A percentile compares a stretch with the other conserved stretches of the same genome.
Evolutionary conservation across 2,797 vertebrate species (phyloP).

Genomic region (Scolopax rusticola): DNA sequence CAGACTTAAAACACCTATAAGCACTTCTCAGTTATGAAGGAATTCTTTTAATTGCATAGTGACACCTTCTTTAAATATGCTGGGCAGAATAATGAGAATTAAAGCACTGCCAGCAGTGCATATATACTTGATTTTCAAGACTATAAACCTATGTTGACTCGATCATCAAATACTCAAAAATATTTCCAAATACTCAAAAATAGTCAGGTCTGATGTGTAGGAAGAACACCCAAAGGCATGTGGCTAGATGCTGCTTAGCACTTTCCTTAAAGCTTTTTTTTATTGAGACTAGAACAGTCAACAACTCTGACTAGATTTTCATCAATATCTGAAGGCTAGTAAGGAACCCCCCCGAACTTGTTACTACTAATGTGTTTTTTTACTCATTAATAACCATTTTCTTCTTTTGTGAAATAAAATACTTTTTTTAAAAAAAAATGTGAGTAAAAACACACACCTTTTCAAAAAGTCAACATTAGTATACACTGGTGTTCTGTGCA

Average conservation of each 20-base stretch:
- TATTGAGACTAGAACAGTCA: background rate
- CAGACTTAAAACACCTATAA: background rate
- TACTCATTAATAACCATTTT: background rate
- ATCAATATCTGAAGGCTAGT: background rate
- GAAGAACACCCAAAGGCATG: background rate
- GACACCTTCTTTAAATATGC: background rate
- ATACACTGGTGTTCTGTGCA: background rate
- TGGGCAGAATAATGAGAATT: background rate
- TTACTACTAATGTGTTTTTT: background rate
- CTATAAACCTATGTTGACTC: background rate
- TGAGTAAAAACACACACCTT: background rate
- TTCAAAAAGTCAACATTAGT: background rate
- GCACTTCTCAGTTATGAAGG: background rate
- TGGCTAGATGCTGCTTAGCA: background rate
- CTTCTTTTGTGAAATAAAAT: background rate
- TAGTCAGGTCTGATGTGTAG: background rate
- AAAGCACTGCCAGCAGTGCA: background rate
- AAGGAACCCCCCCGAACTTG: background rate
- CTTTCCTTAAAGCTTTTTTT: background rate
- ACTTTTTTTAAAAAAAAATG: background rate
- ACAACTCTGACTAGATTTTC: background rate
- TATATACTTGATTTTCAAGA: background rate
- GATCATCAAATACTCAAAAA: background rate
- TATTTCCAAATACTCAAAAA: background rate
- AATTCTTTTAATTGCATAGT: background rate